Evolutionary conservation across 2,113 vertebrate genomes (phyloP), one percentile per base, ranked within the genome.

Genomic region (Macquaria ambigua): DNA sequence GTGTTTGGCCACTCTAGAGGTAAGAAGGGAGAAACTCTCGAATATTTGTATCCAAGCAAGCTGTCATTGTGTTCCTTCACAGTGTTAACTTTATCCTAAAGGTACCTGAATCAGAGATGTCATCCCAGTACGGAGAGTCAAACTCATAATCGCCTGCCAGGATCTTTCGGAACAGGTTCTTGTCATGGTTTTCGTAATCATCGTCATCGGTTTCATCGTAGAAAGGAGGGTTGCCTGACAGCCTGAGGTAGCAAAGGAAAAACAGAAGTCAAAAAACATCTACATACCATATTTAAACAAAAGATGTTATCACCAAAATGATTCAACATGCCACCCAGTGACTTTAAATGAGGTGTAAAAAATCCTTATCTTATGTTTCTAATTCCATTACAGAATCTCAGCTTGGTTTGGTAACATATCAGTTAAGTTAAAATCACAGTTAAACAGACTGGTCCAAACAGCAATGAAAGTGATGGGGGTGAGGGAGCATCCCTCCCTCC

Each of bases 121-220:
- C 98, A 75, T 99, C 98, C 98, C 98, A 99, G 93, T 99, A 99
- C 0, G 98, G 98, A 0, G 98, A 99, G 90, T 99, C 98, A 16
- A 99, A 99, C 91, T 99, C 98, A 0, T 99, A 99, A 94, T 99
- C 98, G 6, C 98, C 98, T 0, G 97, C 97, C 83, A 99, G 94
- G 92, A 99, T 99, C 95, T 99, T 99, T 50, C 98, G 96, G 92
- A 99, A 99, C 55, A 99, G 95, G 90, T 99, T 99, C 95, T 99
- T 99, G 92, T 99, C 98, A 0, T 99, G 98, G 90, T 98, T 99
- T 94, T 99, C 98, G 0, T 97, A 99, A 82, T 99, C 98, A 11
- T 99, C 98, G 23, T 99, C 98, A 0, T 99, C 98, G 0, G 96
- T 95, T 95, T 99, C 98, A 79, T 99, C 98, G 0, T 99, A 99